phyloP scores from a whole-genome alignment of 2,888 invertebrate genomes.

The Pherbina coryleti region DNA sequence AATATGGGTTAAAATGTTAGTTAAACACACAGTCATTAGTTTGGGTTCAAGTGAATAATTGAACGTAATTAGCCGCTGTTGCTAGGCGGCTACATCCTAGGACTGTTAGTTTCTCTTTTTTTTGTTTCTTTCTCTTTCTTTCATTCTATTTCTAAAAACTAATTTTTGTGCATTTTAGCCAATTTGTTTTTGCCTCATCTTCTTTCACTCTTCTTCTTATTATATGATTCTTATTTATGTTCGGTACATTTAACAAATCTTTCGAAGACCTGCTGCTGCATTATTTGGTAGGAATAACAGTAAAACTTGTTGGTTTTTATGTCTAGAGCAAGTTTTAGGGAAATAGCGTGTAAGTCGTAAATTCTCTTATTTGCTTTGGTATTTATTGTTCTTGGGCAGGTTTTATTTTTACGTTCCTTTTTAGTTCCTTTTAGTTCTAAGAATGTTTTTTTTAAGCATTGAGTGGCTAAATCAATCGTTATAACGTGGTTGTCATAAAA shows the following conservation, averaged over 20 bases:
- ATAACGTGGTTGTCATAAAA: no score
- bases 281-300: no score
- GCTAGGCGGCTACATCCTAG: not conserved
- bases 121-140: not conserved
- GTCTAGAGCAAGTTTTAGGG: no score
- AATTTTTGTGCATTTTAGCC: not conserved
- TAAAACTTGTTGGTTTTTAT: no score
- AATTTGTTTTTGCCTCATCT: slow-evolving; percentile 15
- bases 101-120: not conserved
- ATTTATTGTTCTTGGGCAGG: not conserved
- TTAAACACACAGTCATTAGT: slow-evolving; percentile 4
- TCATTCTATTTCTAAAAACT: not conserved
- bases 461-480: no score
- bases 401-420: not conserved
- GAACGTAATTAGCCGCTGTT: slow-evolving; percentile 26
- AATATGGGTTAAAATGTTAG: not conserved
- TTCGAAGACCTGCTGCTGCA: not conserved
- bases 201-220: not conserved
- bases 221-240: slow-evolving; percentile 16
- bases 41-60: slow-evolving; percentile 20
- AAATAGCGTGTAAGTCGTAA: no score
- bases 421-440: no score
- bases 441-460: no score
- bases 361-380: not conserved
- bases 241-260: slow-evolving; percentile 17